These are phyloP conservation scores for Eupithecia vulgata DNA, from an alignment of 2,888 invertebrate genomes.

Conservation along the genomic window DNA sequence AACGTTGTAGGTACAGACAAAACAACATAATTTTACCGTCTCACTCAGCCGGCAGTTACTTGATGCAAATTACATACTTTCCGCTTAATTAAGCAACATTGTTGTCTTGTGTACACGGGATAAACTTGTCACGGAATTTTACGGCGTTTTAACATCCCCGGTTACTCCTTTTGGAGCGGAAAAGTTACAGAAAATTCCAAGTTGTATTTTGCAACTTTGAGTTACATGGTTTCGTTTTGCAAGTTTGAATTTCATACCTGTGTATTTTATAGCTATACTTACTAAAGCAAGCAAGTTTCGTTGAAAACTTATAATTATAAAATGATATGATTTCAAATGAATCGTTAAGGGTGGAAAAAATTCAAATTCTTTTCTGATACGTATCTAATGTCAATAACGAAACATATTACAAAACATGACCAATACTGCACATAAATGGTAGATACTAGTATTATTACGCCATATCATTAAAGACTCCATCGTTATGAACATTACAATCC, in stretches of 20 bases:
- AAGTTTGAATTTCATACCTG: neutral
- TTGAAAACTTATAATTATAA: neutral
- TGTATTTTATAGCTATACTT: neutral
- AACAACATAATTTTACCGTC: conserved; percentile 20
- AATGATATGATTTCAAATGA: neutral
- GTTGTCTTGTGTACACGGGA: conserved; percentile 34
- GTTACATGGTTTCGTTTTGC: neutral
- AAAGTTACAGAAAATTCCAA: conserved; percentile 5
- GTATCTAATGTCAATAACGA: no score
- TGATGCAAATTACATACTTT: conserved; percentile 59
- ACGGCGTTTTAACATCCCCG: conserved; percentile 8
- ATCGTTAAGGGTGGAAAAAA: no score
- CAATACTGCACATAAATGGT: no score
- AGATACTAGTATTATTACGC: no score
- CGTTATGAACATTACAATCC: neutral
- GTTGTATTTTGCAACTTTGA: conserved; percentile 11
- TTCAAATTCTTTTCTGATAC: no score
- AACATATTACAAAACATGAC: no score
- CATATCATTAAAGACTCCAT: neutral
- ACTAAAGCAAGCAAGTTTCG: neutral
- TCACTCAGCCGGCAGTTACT: conserved; percentile 37
- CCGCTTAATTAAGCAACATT: conserved; percentile 49
- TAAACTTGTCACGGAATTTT: conserved; percentile 16
- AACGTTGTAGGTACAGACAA: neutral
- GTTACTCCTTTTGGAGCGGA: neutral